These are phyloP conservation scores for Onychostoma macrolepis DNA, from an alignment of 2,113 vertebrate genomes.

Conservation along the genomic window DNA sequence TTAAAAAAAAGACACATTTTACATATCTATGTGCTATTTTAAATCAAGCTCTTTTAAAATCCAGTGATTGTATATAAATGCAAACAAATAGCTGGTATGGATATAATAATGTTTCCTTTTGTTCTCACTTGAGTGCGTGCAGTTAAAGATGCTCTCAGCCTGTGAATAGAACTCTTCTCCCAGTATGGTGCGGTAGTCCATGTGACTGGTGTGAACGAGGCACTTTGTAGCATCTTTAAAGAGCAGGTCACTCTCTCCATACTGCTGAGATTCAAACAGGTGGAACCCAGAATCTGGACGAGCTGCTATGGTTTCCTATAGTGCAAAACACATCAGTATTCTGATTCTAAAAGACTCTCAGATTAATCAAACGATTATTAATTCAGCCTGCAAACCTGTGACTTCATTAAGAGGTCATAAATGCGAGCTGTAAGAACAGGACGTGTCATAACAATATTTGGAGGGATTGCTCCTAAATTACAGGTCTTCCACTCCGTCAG, in stretches of 20 bases:
- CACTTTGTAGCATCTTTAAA: constrained; percentile 85
- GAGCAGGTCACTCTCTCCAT: constrained; percentile 85
- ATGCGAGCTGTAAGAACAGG: constrained; percentile 83
- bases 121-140: constrained; percentile 82
- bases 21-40: neutral
- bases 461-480: constrained; percentile 83
- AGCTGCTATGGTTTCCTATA: constrained; percentile 78
- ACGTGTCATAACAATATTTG: constrained; percentile 84
- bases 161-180: constrained; percentile 79
- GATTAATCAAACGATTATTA: neutral
- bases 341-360: neutral
- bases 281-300: constrained; percentile 75
- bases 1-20: neutral
- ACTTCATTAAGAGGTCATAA: constrained; percentile 84
- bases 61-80: neutral
- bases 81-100: neutral
- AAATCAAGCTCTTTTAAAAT: neutral
- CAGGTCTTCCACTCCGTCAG: constrained; percentile 84
- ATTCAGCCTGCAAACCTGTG: constrained; percentile 76
- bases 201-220: constrained; percentile 80
- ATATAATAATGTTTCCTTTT: neutral
- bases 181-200: constrained; percentile 80
- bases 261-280: constrained; percentile 81
- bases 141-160: constrained; percentile 82
- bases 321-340: constrained; percentile 11